phyloP scores from a whole-genome alignment of 1,140 invertebrate genomes.

The Galendromus occidentalis region DNA sequence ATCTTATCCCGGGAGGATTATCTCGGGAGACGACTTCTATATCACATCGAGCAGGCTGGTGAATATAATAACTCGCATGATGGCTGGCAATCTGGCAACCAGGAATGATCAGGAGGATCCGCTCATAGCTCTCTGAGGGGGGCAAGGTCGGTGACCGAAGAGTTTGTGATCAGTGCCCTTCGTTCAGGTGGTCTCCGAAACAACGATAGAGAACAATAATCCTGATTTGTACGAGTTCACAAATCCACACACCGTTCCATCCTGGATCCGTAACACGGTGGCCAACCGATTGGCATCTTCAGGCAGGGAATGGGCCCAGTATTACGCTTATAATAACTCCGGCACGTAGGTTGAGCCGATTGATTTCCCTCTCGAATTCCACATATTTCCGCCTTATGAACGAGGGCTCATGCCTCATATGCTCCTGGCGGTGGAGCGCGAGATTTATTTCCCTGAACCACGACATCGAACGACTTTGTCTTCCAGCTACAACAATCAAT shows the following conservation, averaged over 20 bases:
- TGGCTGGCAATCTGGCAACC: background rate
- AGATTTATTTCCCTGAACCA: too few species aligned
- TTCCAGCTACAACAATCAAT: constrained; percentile 56
- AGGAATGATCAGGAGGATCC: background rate
- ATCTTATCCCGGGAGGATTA: constrained; percentile 65
- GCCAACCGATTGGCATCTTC: constrained; percentile 56
- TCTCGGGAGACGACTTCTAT: constrained; percentile 75
- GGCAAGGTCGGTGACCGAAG: too few species aligned
- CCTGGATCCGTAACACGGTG: constrained; percentile 57
- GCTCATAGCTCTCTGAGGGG: background rate
- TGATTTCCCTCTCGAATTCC: too few species aligned
- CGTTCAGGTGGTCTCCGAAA: constrained; percentile 36
- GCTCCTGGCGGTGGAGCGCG: too few species aligned
- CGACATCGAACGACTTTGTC: background rate
- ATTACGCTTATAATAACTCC: constrained; percentile 43
- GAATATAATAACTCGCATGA: constrained; percentile 13
- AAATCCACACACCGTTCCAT: constrained; percentile 34
- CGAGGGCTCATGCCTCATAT: too few species aligned
- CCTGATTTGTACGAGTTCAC: constrained; percentile 37
- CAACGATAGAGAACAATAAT: constrained; percentile 51
- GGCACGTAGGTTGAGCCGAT: constrained; percentile 40
- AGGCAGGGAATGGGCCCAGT: constrained; percentile 45
- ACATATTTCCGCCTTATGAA: too few species aligned
- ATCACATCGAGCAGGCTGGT: constrained; percentile 42
- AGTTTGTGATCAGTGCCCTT: too few species aligned